These are phyloP conservation scores for Apistogramma diplotaenia DNA, from an alignment of 2,113 vertebrate genomes.

Conservation along the genomic window DNA sequence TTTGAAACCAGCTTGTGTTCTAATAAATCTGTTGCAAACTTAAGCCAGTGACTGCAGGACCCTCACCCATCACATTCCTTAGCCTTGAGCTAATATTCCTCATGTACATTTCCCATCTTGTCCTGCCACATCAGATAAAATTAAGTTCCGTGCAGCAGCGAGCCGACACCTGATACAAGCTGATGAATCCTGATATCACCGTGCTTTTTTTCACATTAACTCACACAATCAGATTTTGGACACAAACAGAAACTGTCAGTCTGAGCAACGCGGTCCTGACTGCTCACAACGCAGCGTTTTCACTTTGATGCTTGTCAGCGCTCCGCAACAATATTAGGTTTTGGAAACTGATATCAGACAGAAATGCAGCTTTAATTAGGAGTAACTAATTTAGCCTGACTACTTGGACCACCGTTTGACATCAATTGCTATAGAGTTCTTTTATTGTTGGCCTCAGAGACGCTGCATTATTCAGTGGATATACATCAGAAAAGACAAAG, in stretches of 20 bases:
- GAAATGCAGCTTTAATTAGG: conserved; percentile 38
- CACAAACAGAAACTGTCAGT: conserved; percentile 21
- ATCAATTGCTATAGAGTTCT: conserved; percentile 19
- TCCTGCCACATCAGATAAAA: conserved; percentile 40
- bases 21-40: neutral
- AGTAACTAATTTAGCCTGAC: conserved; percentile 35
- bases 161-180: conserved; percentile 15
- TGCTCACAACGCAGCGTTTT: neutral
- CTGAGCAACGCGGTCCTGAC: neutral
- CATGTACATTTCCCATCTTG: neutral
- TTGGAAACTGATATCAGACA: conserved; percentile 37
- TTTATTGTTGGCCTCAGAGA: conserved; percentile 21
- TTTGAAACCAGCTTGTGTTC: neutral
- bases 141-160: neutral
- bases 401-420: conserved; percentile 55
- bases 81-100: conserved; percentile 21
- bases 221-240: conserved; percentile 7
- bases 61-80: conserved; percentile 16
- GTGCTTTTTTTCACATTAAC: neutral
- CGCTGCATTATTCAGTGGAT: conserved; percentile 8
- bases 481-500: conserved; percentile 34
- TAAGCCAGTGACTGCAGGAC: neutral
- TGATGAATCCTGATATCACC: conserved; percentile 10
- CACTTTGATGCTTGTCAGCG: neutral
- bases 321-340: conserved; percentile 20